These are phyloP conservation scores for Mizuhopecten yessoensis DNA, from an alignment of 1,140 invertebrate genomes.

Conservation along the genomic window DNA sequence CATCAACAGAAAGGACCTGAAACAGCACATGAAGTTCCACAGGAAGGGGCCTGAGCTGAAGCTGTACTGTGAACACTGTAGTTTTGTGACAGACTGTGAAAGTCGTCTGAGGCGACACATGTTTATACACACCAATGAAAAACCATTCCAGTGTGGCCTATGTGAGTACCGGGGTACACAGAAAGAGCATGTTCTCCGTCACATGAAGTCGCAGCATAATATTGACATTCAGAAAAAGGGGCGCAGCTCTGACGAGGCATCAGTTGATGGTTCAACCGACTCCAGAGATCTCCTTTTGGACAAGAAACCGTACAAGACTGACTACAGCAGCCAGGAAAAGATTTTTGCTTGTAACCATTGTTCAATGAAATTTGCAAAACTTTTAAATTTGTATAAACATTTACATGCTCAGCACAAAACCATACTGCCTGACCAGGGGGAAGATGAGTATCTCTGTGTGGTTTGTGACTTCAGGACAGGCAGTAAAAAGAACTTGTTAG, in stretches of 20 bases:
- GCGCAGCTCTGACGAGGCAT: conserved; percentile 58
- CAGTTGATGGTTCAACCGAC: conserved; percentile 48
- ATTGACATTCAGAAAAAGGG: conserved; percentile 71
- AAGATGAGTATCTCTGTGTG: conserved; percentile 77
- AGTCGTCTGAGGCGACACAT: conserved; percentile 80
- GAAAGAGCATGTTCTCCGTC: conserved; percentile 81
- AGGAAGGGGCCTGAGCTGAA: conserved; percentile 81
- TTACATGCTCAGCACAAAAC: conserved; percentile 79
- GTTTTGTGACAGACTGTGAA: conserved; percentile 82
- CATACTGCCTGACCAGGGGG: conserved; percentile 72
- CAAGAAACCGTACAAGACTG: conserved; percentile 64
- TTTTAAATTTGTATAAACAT: conserved; percentile 82
- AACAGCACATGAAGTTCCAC: conserved; percentile 82
- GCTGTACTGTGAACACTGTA: conserved; percentile 81
- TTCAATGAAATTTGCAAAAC: conserved; percentile 81
- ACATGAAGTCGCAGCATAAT: conserved; percentile 79
- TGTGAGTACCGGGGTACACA: conserved; percentile 80
- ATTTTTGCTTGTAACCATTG: conserved; percentile 83
- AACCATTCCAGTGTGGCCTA: conserved; percentile 80
- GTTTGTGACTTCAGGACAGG: conserved; percentile 81
- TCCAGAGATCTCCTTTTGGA: conserved; percentile 47
- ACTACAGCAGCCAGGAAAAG: conserved; percentile 78
- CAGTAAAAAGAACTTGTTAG: conserved; percentile 79
- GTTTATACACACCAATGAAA: conserved; percentile 80
- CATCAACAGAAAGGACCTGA: conserved; percentile 76